Base-by-base conservation (phyloP, 2,113 vertebrate genomes). In the Crypturellus undulatus region DNA sequence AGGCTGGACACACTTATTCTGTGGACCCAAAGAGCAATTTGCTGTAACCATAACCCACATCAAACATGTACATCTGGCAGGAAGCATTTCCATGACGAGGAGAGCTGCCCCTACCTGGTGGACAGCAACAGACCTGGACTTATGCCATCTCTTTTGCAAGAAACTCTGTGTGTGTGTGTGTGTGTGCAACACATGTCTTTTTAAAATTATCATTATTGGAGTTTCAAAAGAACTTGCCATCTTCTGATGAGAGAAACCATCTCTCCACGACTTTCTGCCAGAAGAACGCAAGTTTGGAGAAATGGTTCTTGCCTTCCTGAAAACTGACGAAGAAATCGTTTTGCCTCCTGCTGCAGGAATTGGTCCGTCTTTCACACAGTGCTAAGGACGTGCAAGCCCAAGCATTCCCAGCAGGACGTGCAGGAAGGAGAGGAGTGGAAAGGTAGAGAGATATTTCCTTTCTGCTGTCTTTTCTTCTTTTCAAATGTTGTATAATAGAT, bases 401-500 rank as follows among this genome's bases (percentile, higher is more conserved):
- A 81, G 5, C 25, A n/a, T 21, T 13, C 52, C 38, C 79, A 76
- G 28, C 30, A 70, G 49, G 49, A 79, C 0, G n/a, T n/a, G n/a
- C n/a, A n/a, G 8, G 59, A 7, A 38, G 22, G 76, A 79, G 8
- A 89, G 2, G 7, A 24, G 10, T 49, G n/a, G 72, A 52, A 8
- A 87, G 77, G 14, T 12, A 79, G 28, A 51, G 10, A 65, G 36
- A 47, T 45, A 70, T 91, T 73, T 77, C 14, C 4, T n/a, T 52
- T 47, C 7, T 63, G 11, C 15, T 60, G 12, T 32, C n/a, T 28
- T 82, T 88, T 79, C 49, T 10, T 4, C 18, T 45, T 62, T 83
- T 91, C 24, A 67, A 65, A n/a, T 70, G 43, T 52, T 87, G 51
- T 60, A 75, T 89, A 92, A 93, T 25, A 36, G 30, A 79, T 92